Percentiles rank a stretch among this genome's conserved stretches.
Conservation (phyloP, 2,113 vertebrate genomes). For the Gambusia holbrooki region DNA sequence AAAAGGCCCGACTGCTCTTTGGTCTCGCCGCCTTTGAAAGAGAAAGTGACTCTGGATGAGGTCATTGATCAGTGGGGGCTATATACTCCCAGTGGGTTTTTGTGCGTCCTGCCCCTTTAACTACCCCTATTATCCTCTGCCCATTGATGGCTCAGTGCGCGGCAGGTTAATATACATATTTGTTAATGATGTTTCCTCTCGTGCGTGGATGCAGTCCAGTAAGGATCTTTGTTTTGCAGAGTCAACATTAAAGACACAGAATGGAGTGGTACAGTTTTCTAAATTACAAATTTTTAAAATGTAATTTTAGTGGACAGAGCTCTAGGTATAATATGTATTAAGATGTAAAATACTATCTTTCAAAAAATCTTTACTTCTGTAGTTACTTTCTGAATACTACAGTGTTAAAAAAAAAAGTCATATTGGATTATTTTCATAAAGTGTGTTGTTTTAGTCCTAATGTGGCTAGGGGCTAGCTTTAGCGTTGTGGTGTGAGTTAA, state of each 20-base stretch:
- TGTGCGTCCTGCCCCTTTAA: constrained; percentile 77
- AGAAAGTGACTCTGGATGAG: constrained; percentile 77
- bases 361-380: not conserved
- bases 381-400: not conserved
- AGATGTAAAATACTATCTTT: not conserved
- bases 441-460: not conserved
- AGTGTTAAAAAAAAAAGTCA: not conserved
- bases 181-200: constrained; percentile 62
- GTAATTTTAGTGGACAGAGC: not conserved
- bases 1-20: constrained; percentile 79
- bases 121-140: constrained; percentile 69
- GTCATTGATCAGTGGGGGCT: constrained; percentile 79
- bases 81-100: constrained; percentile 76
- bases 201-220: constrained; percentile 10
- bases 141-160: constrained; percentile 61
- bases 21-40: constrained; percentile 82
- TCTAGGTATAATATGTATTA: not conserved
- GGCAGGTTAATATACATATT: constrained; percentile 75
- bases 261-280: constrained; percentile 21
- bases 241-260: not conserved
- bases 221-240: not conserved
- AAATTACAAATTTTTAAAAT: not conserved
- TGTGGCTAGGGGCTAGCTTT: too few relatives aligned
- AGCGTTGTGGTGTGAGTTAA: too few relatives aligned
- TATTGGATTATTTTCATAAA: not conserved